Evolutionary conservation across 2,113 vertebrate genomes (phyloP).

Genomic region (Hepsetus odoe): DNA sequence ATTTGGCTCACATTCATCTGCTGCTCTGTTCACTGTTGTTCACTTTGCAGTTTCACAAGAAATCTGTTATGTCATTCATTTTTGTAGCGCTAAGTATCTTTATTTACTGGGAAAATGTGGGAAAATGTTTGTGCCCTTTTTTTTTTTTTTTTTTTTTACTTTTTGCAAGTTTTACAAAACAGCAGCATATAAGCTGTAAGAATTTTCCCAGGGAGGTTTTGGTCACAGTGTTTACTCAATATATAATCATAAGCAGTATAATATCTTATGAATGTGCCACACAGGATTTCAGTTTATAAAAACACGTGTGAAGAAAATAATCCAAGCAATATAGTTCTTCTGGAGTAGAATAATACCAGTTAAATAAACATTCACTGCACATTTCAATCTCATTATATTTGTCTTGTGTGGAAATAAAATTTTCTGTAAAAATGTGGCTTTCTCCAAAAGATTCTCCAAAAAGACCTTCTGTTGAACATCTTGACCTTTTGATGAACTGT

Average conservation of each 20-base stretch:
- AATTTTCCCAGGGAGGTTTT: neutral
- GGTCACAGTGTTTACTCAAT: conserved; percentile 19
- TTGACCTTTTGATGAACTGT: neutral
- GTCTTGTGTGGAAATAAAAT: neutral
- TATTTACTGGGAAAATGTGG: too few species aligned
- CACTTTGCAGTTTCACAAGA: neutral
- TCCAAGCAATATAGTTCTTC: neutral
- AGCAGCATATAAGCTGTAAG: neutral
- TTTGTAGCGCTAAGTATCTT: too few species aligned
- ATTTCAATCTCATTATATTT: neutral
- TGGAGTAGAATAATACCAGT: conserved; percentile 1
- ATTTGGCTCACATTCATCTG: conserved; percentile 51
- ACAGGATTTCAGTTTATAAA: conserved; percentile 18
- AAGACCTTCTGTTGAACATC: neutral
- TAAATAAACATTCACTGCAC: neutral
- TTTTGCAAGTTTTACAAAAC: neutral
- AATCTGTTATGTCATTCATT: conserved; percentile 14
- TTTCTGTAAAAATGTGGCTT: neutral
- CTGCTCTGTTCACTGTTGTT: conserved; percentile 8
- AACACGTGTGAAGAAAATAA: conserved; percentile 32
- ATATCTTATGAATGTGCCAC: conserved; percentile 1
- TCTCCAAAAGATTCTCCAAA: neutral
- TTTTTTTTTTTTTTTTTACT: too few species aligned
- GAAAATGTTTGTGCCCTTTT: too few species aligned
- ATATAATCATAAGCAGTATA: conserved; percentile 1